phyloP scores from a whole-genome alignment of 2,888 invertebrate species.

The Hypercompe scribonia region DNA sequence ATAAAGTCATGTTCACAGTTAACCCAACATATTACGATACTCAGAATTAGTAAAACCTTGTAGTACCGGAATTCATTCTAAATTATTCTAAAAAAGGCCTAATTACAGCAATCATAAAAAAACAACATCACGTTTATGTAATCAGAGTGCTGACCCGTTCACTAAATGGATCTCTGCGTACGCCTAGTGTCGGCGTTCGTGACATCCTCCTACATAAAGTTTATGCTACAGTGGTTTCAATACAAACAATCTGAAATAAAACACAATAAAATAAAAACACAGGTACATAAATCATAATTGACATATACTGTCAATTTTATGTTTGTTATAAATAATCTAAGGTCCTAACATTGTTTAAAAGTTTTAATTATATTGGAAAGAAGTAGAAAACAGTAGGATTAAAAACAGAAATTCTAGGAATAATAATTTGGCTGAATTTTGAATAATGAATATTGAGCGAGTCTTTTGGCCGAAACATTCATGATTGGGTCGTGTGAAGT shows the following conservation, averaged over 20 bases:
- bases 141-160: conserved; percentile 33
- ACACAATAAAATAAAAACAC: neutral
- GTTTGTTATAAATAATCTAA: too few species aligned
- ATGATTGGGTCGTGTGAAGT: too few species aligned
- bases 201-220: conserved; percentile 16
- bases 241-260: conserved; percentile 12
- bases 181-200: conserved; percentile 1
- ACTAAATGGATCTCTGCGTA: conserved; percentile 18
- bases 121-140: conserved; percentile 36
- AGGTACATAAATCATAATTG: too few species aligned
- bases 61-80: conserved; percentile 6
- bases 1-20: neutral
- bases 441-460: too few species aligned
- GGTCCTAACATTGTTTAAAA: neutral
- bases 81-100: conserved; percentile 7
- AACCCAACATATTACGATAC: neutral
- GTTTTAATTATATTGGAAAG: neutral
- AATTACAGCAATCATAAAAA: conserved; percentile 22
- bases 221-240: conserved; percentile 16
- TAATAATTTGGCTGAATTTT: too few species aligned
- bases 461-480: too few species aligned
- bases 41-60: conserved; percentile 6
- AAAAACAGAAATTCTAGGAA: too few species aligned
- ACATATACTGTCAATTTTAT: neutral
- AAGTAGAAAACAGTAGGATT: neutral